Evolutionary conservation across 2,113 vertebrate species (phyloP).

Genomic region (Galemys pyrenaicus): DNA sequence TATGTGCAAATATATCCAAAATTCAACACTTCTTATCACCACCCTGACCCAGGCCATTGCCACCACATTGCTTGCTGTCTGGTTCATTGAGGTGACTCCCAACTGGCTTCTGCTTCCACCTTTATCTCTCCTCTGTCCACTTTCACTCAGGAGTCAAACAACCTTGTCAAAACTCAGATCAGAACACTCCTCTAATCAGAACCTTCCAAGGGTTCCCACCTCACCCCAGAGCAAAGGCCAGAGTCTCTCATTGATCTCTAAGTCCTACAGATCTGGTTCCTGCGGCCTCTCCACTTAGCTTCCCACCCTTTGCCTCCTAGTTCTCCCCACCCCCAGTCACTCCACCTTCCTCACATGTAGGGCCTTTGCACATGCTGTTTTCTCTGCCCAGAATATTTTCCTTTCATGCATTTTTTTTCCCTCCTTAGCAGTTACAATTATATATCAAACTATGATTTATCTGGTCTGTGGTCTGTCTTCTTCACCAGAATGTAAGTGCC

Average conservation of each 20-base stretch:
- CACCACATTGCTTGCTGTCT: background rate
- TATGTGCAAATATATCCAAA: background rate
- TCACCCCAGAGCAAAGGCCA: background rate
- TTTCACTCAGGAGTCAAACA: background rate
- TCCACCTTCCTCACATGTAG: background rate
- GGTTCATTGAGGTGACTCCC: background rate
- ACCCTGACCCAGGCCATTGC: background rate
- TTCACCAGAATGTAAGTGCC: background rate
- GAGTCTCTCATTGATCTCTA: background rate
- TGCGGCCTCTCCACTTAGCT: background rate
- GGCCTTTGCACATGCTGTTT: background rate
- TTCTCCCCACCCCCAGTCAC: background rate
- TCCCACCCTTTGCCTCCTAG: background rate
- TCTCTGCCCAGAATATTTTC: background rate
- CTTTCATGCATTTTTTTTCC: too few species aligned
- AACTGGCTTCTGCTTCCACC: background rate
- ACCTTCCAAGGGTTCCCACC: background rate
- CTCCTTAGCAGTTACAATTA: background rate
- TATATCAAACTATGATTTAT: background rate
- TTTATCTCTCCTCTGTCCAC: background rate
- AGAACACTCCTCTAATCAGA: background rate
- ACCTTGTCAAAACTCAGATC: background rate
- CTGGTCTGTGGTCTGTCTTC: background rate
- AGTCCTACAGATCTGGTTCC: background rate
- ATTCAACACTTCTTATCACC: background rate